phyloP scores from a whole-genome alignment of 2,113 vertebrate genomes.

The Zonotrichia leucophrys region DNA sequence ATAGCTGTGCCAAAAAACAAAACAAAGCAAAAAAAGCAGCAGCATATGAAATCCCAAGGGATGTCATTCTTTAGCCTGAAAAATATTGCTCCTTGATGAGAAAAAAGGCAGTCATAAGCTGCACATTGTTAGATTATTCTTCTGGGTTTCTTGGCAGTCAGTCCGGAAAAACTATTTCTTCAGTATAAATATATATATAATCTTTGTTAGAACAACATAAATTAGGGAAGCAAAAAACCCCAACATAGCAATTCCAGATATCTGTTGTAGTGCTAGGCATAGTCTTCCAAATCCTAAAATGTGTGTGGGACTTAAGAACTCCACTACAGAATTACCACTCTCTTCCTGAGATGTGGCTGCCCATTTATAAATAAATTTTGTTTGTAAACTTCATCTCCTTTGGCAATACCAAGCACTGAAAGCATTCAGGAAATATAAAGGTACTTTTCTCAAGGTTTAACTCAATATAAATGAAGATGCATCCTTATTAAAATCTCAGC shows the following conservation, averaged over 20 bases:
- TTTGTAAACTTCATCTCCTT: neutral
- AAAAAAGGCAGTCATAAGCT: neutral
- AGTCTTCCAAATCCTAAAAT: neutral
- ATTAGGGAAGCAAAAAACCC: neutral
- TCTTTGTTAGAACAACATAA: neutral
- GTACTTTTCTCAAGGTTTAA: neutral
- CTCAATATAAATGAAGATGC: neutral
- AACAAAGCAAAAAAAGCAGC: neutral
- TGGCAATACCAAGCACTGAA: neutral
- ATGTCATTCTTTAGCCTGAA: neutral
- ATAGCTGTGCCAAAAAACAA: neutral
- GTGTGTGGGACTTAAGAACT: neutral
- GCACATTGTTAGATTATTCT: neutral
- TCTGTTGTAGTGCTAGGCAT: neutral
- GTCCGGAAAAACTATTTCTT: neutral
- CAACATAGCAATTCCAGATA: neutral
- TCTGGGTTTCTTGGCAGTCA: neutral
- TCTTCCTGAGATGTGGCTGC: neutral
- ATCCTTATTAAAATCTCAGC: neutral
- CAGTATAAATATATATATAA: neutral
- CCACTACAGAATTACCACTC: neutral
- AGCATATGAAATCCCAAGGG: neutral
- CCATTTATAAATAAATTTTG: neutral
- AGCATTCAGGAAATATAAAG: neutral
- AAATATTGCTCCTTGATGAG: neutral